These are phyloP conservation scores for Drosophila rellima DNA, from an alignment of 2,888 invertebrate species.

Conservation along the genomic window DNA sequence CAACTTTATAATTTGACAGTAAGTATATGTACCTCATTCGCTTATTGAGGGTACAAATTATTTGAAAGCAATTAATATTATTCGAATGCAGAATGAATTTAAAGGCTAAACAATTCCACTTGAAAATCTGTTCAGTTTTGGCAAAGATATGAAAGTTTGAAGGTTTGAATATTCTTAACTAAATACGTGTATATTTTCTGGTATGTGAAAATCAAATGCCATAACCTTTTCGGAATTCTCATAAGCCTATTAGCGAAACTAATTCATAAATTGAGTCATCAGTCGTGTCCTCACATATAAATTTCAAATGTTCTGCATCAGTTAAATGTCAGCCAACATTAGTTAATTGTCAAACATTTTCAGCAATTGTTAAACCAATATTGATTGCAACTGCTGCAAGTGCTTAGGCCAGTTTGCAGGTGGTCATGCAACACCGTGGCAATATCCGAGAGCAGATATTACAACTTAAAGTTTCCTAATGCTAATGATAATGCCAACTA, in stretches of 20 bases:
- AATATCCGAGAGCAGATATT: conserved; percentile 42
- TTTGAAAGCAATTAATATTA: too few species aligned
- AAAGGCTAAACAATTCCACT: too few species aligned
- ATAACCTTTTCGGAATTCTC: background rate
- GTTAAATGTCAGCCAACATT: conserved; percentile 35
- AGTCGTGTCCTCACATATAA: conserved; percentile 16
- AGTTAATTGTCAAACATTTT: conserved; percentile 65
- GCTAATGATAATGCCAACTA: conserved; percentile 77
- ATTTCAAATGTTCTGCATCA: conserved; percentile 14
- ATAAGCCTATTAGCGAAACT: background rate
- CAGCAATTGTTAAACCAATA: conserved; percentile 56
- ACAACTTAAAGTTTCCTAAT: conserved; percentile 71
- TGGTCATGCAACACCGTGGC: conserved; percentile 19
- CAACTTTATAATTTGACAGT: too few species aligned
- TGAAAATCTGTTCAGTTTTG: too few species aligned
- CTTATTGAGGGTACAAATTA: too few species aligned
- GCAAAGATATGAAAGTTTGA: too few species aligned
- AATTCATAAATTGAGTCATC: conserved; percentile 40
- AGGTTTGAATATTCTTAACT: too few species aligned
- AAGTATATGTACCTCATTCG: too few species aligned
- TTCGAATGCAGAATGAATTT: too few species aligned
- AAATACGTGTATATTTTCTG: background rate
- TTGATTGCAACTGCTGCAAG: conserved; percentile 35
- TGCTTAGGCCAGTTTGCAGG: conserved; percentile 3
- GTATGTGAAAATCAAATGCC: background rate